A percentile compares a stretch with the other conserved stretches of the same genome.
Conservation (phyloP, 2,113 vertebrate species). For the Pogonocichla stellata region DNA sequence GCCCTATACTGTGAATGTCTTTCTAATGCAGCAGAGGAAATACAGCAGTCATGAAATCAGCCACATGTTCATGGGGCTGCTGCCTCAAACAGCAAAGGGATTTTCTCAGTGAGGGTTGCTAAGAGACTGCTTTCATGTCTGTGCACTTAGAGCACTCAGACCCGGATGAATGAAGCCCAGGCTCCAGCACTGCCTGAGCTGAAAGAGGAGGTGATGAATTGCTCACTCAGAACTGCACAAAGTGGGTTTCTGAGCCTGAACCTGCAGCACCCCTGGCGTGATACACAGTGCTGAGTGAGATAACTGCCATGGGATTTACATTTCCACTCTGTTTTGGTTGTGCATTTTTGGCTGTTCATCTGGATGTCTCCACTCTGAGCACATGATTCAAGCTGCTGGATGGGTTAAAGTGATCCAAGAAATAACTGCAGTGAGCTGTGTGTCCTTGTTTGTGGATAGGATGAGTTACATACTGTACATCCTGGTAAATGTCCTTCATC, state of each 20-base stretch:
- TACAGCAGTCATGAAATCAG: neutral
- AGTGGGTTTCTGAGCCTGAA: neutral
- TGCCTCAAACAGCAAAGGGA: neutral
- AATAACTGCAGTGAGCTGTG: neutral
- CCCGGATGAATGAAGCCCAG: neutral
- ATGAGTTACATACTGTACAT: neutral
- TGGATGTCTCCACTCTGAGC: neutral
- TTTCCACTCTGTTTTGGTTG: neutral
- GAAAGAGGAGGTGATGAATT: neutral
- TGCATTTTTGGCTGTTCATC: neutral
- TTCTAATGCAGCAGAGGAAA: neutral
- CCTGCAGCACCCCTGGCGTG: neutral
- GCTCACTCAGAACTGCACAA: neutral
- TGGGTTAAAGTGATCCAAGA: neutral
- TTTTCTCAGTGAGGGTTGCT: neutral
- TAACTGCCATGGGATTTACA: neutral
- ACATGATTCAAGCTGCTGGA: neutral
- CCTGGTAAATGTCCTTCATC: neutral
- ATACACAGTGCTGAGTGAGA: neutral
- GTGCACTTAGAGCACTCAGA: neutral
- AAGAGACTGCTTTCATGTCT: neutral
- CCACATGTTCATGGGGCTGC: neutral
- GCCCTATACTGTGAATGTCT: fast-evolving
- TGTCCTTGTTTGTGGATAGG: neutral
- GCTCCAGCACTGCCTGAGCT: neutral